A percentile compares a stretch with the other conserved stretches of the same genome.
phyloP scores from a whole-genome alignment of 2,797 vertebrate genomes.

The Spea hammondii region DNA sequence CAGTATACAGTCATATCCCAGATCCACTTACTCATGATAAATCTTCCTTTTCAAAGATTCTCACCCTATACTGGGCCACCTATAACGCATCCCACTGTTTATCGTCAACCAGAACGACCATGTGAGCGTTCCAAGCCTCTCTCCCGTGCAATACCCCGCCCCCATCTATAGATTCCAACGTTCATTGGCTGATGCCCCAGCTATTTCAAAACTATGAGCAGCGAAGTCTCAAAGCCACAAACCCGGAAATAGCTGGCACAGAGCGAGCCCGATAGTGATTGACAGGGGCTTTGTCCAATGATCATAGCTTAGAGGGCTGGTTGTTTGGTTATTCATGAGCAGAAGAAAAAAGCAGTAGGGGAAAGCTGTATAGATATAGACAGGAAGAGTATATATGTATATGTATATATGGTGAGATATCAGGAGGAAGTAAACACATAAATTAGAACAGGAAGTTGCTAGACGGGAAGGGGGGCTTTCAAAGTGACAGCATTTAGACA shows the following conservation, averaged over 20 bases:
- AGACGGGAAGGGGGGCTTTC: not conserved
- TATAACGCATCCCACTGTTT: too few relatives aligned
- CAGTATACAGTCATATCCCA: too few relatives aligned
- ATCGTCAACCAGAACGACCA: not conserved
- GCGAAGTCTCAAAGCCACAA: not conserved
- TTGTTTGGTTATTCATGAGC: not conserved
- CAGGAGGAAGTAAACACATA: too few relatives aligned
- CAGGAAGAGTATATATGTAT: not conserved
- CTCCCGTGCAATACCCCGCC: not conserved
- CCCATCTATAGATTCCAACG: too few relatives aligned
- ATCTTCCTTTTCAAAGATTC: not conserved
- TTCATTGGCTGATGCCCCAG: not conserved
- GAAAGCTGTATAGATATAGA: not conserved
- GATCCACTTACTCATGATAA: not conserved
- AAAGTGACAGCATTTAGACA: not conserved
- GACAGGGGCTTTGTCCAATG: constrained; percentile 2
- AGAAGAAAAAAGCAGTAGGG: not conserved
- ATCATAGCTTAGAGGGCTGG: not conserved
- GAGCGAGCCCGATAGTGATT: not conserved
- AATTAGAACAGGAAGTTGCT: not conserved
- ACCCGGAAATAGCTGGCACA: not conserved
- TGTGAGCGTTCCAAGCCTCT: constrained; percentile 28
- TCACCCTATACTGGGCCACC: not conserved
- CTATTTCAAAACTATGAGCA: not conserved
- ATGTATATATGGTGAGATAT: not conserved